These are phyloP conservation scores for Sus cebifrons DNA, from an alignment of 2,797 vertebrate species.

Conservation along the genomic window DNA sequence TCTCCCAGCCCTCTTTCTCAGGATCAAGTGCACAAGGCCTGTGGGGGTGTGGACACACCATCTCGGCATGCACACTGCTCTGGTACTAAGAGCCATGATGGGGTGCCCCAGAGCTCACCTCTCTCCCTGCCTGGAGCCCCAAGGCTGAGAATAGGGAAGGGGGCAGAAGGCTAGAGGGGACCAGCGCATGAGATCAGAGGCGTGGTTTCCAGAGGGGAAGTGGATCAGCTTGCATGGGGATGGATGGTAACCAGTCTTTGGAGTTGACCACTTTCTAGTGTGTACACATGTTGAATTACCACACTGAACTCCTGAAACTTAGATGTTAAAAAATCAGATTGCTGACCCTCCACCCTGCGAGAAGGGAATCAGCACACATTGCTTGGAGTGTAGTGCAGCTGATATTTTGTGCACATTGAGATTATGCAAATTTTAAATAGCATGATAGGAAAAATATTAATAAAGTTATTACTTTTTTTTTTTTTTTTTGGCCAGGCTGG, in stretches of 20 bases:
- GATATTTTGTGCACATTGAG: neutral
- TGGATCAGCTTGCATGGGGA: neutral
- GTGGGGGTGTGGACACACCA: neutral
- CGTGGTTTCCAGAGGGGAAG: neutral
- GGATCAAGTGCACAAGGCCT: neutral
- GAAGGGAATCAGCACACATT: neutral
- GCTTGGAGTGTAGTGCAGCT: neutral
- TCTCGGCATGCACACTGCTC: neutral
- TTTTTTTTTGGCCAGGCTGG: too few species aligned
- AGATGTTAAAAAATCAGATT: neutral
- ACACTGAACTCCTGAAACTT: neutral
- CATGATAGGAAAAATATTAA: neutral
- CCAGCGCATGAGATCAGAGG: neutral
- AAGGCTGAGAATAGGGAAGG: neutral
- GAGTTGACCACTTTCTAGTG: neutral
- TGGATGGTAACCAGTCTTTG: neutral
- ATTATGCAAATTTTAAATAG: neutral
- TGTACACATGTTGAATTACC: neutral
- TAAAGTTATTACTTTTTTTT: neutral
- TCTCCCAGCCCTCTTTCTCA: neutral
- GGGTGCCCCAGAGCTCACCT: neutral
- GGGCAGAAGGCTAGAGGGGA: neutral
- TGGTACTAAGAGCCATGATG: neutral
- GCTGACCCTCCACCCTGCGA: too few species aligned
- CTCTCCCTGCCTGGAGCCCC: neutral